Base-by-base conservation (phyloP, 2,888 invertebrate species). In the Netelia fuscicornis region DNA sequence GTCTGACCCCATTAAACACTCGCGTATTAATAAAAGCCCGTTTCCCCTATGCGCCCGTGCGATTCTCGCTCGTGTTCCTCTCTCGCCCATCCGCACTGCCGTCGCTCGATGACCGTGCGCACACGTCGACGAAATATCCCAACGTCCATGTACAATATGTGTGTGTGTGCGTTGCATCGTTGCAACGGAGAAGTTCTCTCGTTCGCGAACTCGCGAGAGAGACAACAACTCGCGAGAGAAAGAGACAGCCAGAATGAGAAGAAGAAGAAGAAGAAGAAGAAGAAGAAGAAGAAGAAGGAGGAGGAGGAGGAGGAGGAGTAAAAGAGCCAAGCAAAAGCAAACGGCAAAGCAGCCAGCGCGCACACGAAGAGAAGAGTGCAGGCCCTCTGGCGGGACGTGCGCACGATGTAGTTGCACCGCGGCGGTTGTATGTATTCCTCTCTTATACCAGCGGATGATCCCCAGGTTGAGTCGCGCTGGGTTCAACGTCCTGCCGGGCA, bases 401-500 rank as follows among this genome's bases (percentile, higher is more conserved):
- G 44, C 17, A 23, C 80, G 72, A 65, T 77, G 67, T 68, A 80
- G 75, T 78, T 67, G 54, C 30, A 65, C 65, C 44, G n/a, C 17
- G 10, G 65, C n/a, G 56, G 30, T 81, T 74, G 77, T 78, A 65
- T 74, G 81, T 84, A 81, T 83, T 83, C 83, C 64, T 74, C 56
- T 80, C 80, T 30, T 80, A 80, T 83, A 85, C 89, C 87, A 86
- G 91, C 88, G 87, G 91, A 92, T 91, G 91, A 91, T 92, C 93
- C 93, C 93, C 93, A 93, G 92, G 93, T 93, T 93, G 93, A 93
- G 93, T 92, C 92, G 93, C 93, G 93, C 93, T 93, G 93, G 89
- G 93, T 93, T 93, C 93, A 93, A 93, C 90, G 93, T 92, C 93
- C 93, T 93, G 92, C 85, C 93, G 93, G 92, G 92, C 93, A 93